A percentile compares a stretch with the other conserved stretches of the same genome.
These are phyloP conservation scores for Anniella stebbinsi DNA, from an alignment of 2,797 vertebrate species.

Conservation along the genomic window DNA sequence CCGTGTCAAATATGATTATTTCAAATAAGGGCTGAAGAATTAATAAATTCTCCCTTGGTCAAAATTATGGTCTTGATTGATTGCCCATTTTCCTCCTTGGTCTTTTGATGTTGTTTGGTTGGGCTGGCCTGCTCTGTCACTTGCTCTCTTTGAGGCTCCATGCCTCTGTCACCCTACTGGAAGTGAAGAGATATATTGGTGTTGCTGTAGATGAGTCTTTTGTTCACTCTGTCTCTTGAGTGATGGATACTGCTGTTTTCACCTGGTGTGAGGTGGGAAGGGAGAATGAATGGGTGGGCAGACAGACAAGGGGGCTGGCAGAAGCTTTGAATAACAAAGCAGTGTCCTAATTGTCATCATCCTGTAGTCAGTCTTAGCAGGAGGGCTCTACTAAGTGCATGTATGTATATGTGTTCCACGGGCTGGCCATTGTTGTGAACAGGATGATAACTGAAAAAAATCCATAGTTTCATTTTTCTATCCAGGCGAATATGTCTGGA, in stretches of 20 bases:
- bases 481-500: not conserved
- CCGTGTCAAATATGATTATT: constrained; percentile 31
- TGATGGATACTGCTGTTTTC: not conserved
- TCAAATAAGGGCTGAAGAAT: not conserved
- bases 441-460: not conserved
- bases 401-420: too few species aligned
- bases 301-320: not conserved
- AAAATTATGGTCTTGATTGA: not conserved
- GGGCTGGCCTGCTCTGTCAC: too few species aligned
- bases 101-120: not conserved
- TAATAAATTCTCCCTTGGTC: not conserved
- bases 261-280: not conserved
- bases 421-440: not conserved
- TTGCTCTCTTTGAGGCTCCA: not conserved
- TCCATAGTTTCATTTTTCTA: not conserved
- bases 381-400: not conserved
- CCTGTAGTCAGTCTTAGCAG: not conserved
- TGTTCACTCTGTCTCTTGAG: not conserved
- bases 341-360: not conserved
- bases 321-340: not conserved
- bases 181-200: not conserved
- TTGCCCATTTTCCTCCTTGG: not conserved
- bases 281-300: not conserved
- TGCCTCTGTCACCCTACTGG: not conserved
- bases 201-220: not conserved